Evolutionary conservation across 2,797 vertebrate genomes (phyloP), one percentile per base, ranked within the genome.

Genomic region (Halcyon badia): DNA sequence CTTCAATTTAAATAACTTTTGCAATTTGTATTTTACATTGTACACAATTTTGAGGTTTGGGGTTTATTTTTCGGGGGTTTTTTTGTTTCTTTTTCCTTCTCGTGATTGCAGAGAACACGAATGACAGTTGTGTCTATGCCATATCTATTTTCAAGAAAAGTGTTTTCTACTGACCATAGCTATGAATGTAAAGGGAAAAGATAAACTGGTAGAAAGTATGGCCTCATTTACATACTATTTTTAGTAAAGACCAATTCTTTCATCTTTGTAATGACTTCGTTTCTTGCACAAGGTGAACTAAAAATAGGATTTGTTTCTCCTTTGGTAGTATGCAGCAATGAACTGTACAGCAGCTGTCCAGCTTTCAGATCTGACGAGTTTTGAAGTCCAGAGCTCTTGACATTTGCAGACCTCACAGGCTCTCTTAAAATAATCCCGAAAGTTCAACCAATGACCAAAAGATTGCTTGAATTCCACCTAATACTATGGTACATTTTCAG

Each of bases 171-270:
- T 93, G 91, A 78, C 86, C 91, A 54, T 28, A 62, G 56, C 44
- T 87, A 60, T 1, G 56, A 77, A 37, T 80, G 83, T 95, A 91
- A 95, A 93, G 70, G 81, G 60, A 94, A 93, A 84, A 97, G 93
- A 96, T 96, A 95, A 97, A 90, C 83, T 64, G 56, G 68, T 76
- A 57, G 61, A 70, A 95, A 86, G 68, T 80, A 77, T 35, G 65
- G 86, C 60, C 76, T 96, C 60, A 95, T 97, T 97, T 97, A 66
- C 90, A 97, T 97, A 41, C 75, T 97, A 96, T 96, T 96, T 97
- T 97, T 97, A 93, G 93, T 77, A 75, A 60, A 83, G 93, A 95
- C 86, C 86, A 87, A 90, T 95, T 93, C 93, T 96, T 95, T 97
- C 94, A 87, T 96, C 90, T 96, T 94, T 93, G 89, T 87, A 92